Evolutionary conservation across 1,140 invertebrate species (phyloP).

Genomic region (Drosophila tani): DNA sequence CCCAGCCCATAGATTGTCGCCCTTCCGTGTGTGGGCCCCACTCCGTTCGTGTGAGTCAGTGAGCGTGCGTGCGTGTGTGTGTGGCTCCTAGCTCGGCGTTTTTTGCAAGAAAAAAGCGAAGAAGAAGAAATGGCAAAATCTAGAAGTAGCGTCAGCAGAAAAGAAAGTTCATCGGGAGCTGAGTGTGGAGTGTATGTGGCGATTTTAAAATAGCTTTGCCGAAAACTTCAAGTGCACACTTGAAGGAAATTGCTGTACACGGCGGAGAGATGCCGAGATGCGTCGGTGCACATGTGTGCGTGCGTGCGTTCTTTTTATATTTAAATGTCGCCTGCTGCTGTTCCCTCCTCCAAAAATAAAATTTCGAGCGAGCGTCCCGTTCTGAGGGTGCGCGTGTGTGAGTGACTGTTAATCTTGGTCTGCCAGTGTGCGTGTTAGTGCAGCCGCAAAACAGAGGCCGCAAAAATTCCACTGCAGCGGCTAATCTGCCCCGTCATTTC

Average conservation of each 20-base stretch:
- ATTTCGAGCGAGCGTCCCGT: slow-evolving; percentile 49
- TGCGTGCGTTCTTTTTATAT: slow-evolving; percentile 57
- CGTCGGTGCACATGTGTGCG: slow-evolving; percentile 41
- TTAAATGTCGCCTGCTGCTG: slow-evolving; percentile 77
- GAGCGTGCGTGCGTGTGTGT: slow-evolving; percentile 32
- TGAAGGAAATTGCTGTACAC: slow-evolving; percentile 46
- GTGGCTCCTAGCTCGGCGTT: slow-evolving; percentile 46
- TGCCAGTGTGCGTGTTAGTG: slow-evolving; percentile 16
- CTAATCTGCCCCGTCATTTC: slow-evolving; percentile 50
- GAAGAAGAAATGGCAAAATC: slow-evolving; percentile 70
- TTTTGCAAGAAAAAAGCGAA: slow-evolving; percentile 43
- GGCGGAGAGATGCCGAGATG: slow-evolving; percentile 16
- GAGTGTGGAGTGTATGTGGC: slow-evolving; percentile 68
- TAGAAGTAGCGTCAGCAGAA: slow-evolving; percentile 80
- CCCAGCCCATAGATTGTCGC: not conserved
- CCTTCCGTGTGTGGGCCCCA: slow-evolving; percentile 12
- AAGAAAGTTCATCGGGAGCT: slow-evolving; percentile 76
- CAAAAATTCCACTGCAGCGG: slow-evolving; percentile 74
- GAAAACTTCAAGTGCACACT: slow-evolving; percentile 83
- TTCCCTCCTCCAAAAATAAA: slow-evolving; percentile 73
- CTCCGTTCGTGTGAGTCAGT: slow-evolving; percentile 37
- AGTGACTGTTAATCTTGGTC: slow-evolving; percentile 26
- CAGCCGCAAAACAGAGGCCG: slow-evolving; percentile 64
- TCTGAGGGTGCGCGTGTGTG: slow-evolving; percentile 30
- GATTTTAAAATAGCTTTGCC: slow-evolving; percentile 77